phyloP scores from a whole-genome alignment of 2,797 vertebrate genomes.

The Coluber constrictor region DNA sequence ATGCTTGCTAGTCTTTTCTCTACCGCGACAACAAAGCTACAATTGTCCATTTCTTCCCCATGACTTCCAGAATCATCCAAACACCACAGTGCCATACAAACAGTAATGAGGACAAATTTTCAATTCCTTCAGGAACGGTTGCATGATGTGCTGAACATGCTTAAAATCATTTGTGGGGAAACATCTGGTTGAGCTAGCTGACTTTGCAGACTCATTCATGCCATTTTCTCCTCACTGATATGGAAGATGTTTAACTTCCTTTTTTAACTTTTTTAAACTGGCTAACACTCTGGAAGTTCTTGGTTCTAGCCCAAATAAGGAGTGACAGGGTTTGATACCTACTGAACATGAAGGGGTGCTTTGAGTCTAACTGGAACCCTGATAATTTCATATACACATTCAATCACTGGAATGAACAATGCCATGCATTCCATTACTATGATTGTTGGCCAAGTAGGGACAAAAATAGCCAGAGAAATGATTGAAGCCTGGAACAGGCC shows the following conservation, averaged over 20 bases:
- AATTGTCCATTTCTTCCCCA: not conserved
- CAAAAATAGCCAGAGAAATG: too few relatives aligned
- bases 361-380: not conserved
- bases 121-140: not conserved
- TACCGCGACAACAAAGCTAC: not conserved
- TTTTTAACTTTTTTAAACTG: not conserved
- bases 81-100: not conserved
- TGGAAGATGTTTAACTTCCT: not conserved
- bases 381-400: not conserved
- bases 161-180: not conserved
- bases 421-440: too few relatives aligned
- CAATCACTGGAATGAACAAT: too few relatives aligned
- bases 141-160: not conserved
- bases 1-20: not conserved
- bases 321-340: not conserved
- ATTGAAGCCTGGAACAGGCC: too few relatives aligned
- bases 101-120: not conserved
- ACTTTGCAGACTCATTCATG: not conserved
- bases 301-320: not conserved
- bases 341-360: not conserved
- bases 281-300: not conserved
- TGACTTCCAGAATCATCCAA: not conserved
- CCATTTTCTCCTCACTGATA: not conserved
- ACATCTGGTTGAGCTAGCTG: not conserved
- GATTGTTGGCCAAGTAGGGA: too few relatives aligned